Base-by-base conservation (phyloP, 2,888 invertebrate genomes). In the Ischnura elegans region DNA sequence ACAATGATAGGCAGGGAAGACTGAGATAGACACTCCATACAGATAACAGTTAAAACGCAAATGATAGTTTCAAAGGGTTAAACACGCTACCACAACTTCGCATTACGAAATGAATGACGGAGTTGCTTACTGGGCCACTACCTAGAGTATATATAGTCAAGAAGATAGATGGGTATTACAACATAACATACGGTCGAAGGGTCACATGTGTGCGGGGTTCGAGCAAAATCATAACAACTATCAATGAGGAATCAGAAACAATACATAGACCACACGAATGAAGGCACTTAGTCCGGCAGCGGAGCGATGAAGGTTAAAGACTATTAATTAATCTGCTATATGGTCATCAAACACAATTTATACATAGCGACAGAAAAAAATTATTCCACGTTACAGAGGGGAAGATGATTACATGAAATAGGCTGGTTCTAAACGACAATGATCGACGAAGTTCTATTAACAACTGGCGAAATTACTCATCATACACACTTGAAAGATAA, bases 101-200 rank as follows among this genome's bases (percentile, higher is more conserved):
- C 36, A 90, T 90, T 90, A n/a, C 90, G 90, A 61, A 90, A 90
- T 61, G 42, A 90, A 61, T 90, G 90, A 61, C 90, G 90, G 6
- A 61, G 90, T 61, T 90, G 21, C 43, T 86, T 86, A 61, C 43
- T 90, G 6, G 90, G 90, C 61, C 43, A 61, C 43, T n/a, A 90
- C 90, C 90, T 43, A 61, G 43, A 51, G 25, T 45, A 90, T 90
- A 90, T 90, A 61, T 90, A 61, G 45, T 61, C 36, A 43, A 61
- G 43, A 29, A 61, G 90, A 90, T 66, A 43, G n/a, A 43, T 36
- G 55, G 42, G 36, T 61, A n/a, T 90, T 90, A 61, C 90, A 90
- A 55, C 90, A 90, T 43, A 90, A 36, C 61, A 25, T 5, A 61
- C 10, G 61, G n/a, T 42, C 90, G 42, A 66, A 90, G 61, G 61